phyloP scores from a whole-genome alignment of 2,888 invertebrate species.

The Apeira syringaria region DNA sequence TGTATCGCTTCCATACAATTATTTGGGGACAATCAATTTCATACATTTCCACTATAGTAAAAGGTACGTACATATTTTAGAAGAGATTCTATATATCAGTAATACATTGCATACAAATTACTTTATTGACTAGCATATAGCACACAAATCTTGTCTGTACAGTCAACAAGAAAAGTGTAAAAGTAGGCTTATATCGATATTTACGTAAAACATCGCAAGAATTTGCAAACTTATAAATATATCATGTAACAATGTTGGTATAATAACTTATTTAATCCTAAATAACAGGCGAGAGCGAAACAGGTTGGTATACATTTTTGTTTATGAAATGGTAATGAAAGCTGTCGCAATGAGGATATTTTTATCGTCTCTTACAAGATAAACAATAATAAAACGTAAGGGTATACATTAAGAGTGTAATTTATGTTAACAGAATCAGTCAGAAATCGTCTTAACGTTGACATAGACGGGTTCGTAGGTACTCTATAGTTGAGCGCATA shows the following conservation, averaged over 20 bases:
- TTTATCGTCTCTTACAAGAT: conserved; percentile 50
- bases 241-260: conserved; percentile 5
- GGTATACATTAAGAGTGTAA: conserved; percentile 34
- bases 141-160: conserved; percentile 43
- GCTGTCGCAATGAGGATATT: conserved; percentile 46
- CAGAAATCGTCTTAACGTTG: conserved; percentile 36
- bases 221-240: conserved; percentile 6
- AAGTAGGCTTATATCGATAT: neutral
- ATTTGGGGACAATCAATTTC: conserved; percentile 19
- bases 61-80: neutral
- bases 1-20: conserved; percentile 11
- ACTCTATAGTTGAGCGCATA: conserved; percentile 40
- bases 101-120: conserved; percentile 23
- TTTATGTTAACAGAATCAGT: conserved; percentile 41
- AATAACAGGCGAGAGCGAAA: conserved; percentile 33
- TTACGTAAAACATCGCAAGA: conserved; percentile 5
- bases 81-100: conserved; percentile 30
- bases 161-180: conserved; percentile 18
- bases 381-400: conserved; percentile 49
- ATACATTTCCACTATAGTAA: conserved; percentile 1
- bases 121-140: conserved; percentile 58
- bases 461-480: conserved; percentile 31
- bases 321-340: conserved; percentile 50
- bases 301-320: conserved; percentile 38
- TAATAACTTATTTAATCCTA: conserved; percentile 44